Evolutionary conservation across 2,797 vertebrate species (phyloP).

Genomic region (Danio jaintianensis): DNA sequence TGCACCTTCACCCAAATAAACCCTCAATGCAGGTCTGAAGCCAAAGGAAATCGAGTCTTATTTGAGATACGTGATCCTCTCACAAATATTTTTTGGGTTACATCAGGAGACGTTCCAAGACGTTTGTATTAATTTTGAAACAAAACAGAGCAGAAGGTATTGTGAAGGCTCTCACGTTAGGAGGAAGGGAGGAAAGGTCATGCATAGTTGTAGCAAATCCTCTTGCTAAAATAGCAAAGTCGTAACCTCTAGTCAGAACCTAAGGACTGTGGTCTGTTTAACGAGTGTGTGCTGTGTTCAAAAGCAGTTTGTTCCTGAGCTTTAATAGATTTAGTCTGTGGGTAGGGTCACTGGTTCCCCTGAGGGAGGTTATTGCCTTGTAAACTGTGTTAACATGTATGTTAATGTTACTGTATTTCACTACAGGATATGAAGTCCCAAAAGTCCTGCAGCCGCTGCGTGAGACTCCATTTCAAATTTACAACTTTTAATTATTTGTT

Average conservation of each 20-base stretch:
- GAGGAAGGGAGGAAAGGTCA: conserved; percentile 20
- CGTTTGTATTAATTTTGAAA: conserved; percentile 45
- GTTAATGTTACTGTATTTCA: conserved; percentile 63
- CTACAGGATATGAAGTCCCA: conserved; percentile 55
- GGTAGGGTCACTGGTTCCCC: conserved; percentile 63
- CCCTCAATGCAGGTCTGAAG: conserved; percentile 25
- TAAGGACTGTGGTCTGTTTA: conserved; percentile 28
- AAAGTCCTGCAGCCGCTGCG: conserved; percentile 51
- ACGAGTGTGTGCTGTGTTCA: conserved; percentile 33
- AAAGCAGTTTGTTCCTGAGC: conserved; percentile 50
- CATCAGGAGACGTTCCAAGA: conserved; percentile 44
- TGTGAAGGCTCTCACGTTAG: conserved; percentile 2
- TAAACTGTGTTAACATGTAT: conserved; percentile 69
- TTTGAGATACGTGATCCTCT: conserved; percentile 46
- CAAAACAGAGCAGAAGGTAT: conserved; percentile 23
- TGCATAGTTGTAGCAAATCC: conserved; percentile 7
- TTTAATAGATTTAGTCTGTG: conserved; percentile 68
- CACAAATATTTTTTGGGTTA: conserved; percentile 50
- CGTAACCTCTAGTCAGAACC: conserved; percentile 16
- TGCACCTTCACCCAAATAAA: conserved; percentile 38
- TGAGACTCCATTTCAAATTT: conserved; percentile 30
- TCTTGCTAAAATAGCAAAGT: conserved; percentile 6
- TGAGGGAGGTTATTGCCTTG: conserved; percentile 69
- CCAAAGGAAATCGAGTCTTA: conserved; percentile 31
- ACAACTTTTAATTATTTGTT: conserved; percentile 33